These are phyloP conservation scores for Xestia sexstrigata DNA, from an alignment of 2,888 invertebrate species.

Conservation along the genomic window DNA sequence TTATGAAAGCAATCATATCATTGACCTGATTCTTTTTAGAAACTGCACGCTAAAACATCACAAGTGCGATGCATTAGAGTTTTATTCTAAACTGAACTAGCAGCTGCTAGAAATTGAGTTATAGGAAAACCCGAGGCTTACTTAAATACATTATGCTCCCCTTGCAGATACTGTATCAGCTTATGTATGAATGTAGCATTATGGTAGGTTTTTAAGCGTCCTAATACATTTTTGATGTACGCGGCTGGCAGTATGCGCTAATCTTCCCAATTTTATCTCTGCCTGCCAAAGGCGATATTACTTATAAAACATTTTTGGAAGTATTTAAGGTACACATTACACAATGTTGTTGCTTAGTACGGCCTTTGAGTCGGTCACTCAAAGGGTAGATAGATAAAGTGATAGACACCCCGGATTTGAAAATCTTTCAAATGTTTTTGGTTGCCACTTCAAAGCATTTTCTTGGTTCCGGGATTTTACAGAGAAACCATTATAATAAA, in stretches of 20 bases:
- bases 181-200: background rate
- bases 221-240: constrained; percentile 55
- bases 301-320: constrained; percentile 21
- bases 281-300: background rate
- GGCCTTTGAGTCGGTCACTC: constrained; percentile 25
- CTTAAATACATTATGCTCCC: constrained; percentile 33
- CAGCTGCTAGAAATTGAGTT: constrained; percentile 32
- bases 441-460: constrained; percentile 49
- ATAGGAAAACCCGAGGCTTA: constrained; percentile 28
- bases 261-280: constrained; percentile 29
- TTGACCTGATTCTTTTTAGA: constrained; percentile 13
- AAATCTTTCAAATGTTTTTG: constrained; percentile 33
- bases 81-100: constrained; percentile 28
- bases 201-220: background rate
- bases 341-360: constrained; percentile 7
- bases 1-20: background rate
- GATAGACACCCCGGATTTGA: constrained; percentile 1
- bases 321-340: background rate
- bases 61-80: constrained; percentile 28
- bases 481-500: constrained; percentile 16
- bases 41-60: background rate
- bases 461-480: background rate
- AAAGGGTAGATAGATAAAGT: constrained; percentile 12
- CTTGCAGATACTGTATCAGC: background rate
- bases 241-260: constrained; percentile 3